These are phyloP conservation scores for Chauna torquata DNA, from an alignment of 2,113 vertebrate genomes.

Conservation along the genomic window DNA sequence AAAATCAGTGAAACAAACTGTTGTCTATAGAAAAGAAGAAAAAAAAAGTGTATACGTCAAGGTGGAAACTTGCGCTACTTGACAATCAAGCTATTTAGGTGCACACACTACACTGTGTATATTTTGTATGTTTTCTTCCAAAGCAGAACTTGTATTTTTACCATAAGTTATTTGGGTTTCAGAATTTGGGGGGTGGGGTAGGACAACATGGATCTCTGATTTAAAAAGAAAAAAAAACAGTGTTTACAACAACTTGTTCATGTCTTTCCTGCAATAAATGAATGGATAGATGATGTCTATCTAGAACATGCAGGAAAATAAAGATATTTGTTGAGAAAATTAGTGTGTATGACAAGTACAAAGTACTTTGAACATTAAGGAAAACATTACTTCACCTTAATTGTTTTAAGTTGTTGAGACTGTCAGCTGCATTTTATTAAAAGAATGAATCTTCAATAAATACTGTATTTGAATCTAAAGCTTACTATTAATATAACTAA, in stretches of 20 bases:
- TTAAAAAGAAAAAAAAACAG: not conserved
- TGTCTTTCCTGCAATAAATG: not conserved
- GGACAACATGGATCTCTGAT: not conserved
- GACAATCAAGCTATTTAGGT: constrained; percentile 77
- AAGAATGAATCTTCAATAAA: not conserved
- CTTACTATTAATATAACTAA: constrained; percentile 11
- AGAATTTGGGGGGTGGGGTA: not conserved
- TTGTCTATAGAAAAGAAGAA: not conserved
- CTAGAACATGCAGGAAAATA: constrained; percentile 30
- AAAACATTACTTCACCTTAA: constrained; percentile 46
- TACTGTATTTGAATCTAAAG: constrained; percentile 17
- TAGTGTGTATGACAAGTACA: constrained; percentile 72
- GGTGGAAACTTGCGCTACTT: constrained; percentile 61
- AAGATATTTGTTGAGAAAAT: constrained; percentile 40
- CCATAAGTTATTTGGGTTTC: constrained; percentile 77
- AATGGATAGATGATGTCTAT: not conserved
- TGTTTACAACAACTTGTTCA: constrained; percentile 23
- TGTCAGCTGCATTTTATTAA: constrained; percentile 19
- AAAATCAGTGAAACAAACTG: constrained; percentile 79
- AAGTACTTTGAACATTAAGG: constrained; percentile 73
- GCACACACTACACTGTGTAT: constrained; percentile 38
- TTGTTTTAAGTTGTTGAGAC: not conserved
- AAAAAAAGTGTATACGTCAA: not conserved
- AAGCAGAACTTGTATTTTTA: constrained; percentile 78
- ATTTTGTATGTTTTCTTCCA: constrained; percentile 76